These are phyloP conservation scores for Cyprinella venusta DNA, from an alignment of 2,797 vertebrate species.

Conservation along the genomic window DNA sequence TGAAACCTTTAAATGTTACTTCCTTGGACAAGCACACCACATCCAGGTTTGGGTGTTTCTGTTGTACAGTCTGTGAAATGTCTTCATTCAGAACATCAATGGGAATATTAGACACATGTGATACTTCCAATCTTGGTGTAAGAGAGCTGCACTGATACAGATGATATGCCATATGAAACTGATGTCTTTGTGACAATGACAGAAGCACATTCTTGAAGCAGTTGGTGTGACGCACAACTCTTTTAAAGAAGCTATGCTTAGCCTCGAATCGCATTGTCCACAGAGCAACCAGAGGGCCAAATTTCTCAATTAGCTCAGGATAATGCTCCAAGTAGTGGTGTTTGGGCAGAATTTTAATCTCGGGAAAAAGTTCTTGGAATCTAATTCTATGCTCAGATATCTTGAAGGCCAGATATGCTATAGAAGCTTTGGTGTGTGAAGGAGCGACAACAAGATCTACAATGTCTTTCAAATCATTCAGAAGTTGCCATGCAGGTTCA, in stretches of 20 bases:
- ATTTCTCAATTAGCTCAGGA: constrained; percentile 33
- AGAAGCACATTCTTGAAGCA: constrained; percentile 38
- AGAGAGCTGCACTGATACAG: constrained; percentile 27
- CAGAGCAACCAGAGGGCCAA: constrained; percentile 36
- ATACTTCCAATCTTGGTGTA: constrained; percentile 25
- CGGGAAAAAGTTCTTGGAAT: constrained; percentile 16
- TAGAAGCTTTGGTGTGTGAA: constrained; percentile 43
- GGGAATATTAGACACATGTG: constrained; percentile 27
- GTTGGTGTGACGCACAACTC: constrained; percentile 33
- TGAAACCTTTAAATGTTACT: constrained; percentile 48
- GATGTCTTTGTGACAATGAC: constrained; percentile 39
- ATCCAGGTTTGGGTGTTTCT: constrained; percentile 22
- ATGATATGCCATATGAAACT: constrained; percentile 42
- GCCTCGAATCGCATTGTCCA: constrained; percentile 39
- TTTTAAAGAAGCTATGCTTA: constrained; percentile 48
- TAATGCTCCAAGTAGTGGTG: constrained; percentile 48
- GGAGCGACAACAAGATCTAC: constrained; percentile 41
- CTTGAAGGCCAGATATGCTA: constrained; percentile 47
- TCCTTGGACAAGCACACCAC: constrained; percentile 30
- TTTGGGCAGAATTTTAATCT: constrained; percentile 26
- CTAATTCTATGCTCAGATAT: constrained; percentile 41
- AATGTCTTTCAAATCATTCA: constrained; percentile 14
- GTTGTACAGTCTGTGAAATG: constrained; percentile 8
- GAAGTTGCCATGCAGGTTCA: constrained; percentile 37
- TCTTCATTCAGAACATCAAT: constrained; percentile 38